Percentiles rank a stretch among this genome's conserved stretches.
Evolutionary conservation across 2,113 vertebrate genomes (phyloP).

Genomic region (Chaetops frenatus): DNA sequence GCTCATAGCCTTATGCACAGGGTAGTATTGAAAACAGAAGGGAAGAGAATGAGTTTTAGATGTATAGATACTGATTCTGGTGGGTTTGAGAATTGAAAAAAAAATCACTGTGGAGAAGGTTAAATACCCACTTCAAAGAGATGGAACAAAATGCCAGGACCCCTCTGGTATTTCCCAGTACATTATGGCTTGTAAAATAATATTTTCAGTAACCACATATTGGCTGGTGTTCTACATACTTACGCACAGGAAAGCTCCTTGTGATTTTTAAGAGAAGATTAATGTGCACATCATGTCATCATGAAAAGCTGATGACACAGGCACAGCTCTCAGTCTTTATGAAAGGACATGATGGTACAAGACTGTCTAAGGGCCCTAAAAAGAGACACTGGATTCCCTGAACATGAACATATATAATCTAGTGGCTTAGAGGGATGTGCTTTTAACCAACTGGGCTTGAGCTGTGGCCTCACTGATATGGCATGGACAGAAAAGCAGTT

Average conservation of each 20-base stretch:
- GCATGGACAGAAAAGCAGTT: background rate
- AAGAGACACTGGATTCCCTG: background rate
- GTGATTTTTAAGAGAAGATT: background rate
- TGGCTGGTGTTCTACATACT: background rate
- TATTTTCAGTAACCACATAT: background rate
- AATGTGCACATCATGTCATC: background rate
- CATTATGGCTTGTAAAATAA: background rate
- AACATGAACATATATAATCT: background rate
- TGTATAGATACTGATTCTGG: background rate
- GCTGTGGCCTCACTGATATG: background rate
- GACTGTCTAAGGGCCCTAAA: background rate
- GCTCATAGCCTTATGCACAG: background rate
- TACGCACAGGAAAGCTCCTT: background rate
- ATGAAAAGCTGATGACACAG: background rate
- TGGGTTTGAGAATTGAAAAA: background rate
- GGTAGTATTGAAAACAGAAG: background rate
- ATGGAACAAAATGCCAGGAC: background rate
- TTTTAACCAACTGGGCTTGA: background rate
- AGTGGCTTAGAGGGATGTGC: background rate
- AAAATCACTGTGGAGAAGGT: background rate
- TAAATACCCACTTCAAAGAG: background rate
- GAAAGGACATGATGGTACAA: background rate
- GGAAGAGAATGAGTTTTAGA: background rate
- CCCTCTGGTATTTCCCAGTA: background rate
- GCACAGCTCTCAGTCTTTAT: background rate